Evolutionary conservation across 2,113 vertebrate species (phyloP), one percentile per base, ranked within the genome.

Genomic region (Boleophthalmus pectinirostris): DNA sequence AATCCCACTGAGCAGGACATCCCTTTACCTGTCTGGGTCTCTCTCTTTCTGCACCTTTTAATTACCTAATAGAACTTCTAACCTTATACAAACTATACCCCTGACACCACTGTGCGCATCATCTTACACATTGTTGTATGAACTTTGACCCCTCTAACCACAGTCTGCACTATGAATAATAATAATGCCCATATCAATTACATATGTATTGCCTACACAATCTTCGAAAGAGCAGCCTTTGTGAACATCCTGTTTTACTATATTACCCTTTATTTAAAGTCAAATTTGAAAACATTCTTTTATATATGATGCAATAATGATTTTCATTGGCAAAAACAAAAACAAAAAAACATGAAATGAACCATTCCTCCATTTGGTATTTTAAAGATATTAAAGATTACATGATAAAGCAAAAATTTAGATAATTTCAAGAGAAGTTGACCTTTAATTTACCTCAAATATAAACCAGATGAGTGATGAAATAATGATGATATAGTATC

Each of bases 111-210:
- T 38, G 20, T 43, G 29, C 10, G 15, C n/a, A n/a, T 64, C 29
- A 38, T 64, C 5, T 64, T 64, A 64, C 61, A 64, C 20, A 38
- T 20, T 64, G 43, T 43, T 64, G 61, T 43, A 16, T 64, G 18
- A 64, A 18, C 33, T 64, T 64, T 64, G 61, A 64, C 61, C 61
- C 33, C 23, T 6, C 33, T 64, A 64, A 64, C 61, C 61, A 43
- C 61, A 64, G 16, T 5, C 61, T 38, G 12, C 18, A n/a, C 16
- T 38, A 0, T 58, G 56, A 58, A 25, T 58, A 64, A 64, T 64
- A 38, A 64, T 64, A 38, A 38, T 33, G 58, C 18, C 58, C 29
- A 64, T 38, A 64, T 64, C 61, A 18, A 43, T 64, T 43, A 64
- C 20, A 21, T 21, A 21, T 9, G 11, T 23, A 58, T 4, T 29